Conservation (phyloP, 2,113 vertebrate species). For the Galemys pyrenaicus region DNA sequence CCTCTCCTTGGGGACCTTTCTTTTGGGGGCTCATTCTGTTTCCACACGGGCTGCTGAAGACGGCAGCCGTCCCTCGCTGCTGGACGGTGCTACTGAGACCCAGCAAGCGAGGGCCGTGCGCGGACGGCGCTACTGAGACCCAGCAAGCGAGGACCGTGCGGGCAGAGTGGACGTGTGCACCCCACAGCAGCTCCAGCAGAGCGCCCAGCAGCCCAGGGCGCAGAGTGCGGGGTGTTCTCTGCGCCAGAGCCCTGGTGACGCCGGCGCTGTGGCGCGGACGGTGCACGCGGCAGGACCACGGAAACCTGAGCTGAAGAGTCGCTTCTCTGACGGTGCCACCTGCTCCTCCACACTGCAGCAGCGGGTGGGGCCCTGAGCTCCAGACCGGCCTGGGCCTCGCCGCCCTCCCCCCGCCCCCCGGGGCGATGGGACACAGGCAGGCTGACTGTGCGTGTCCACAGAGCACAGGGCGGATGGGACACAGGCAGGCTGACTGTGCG, state of each 20-base stretch:
- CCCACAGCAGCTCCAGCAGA: too few species aligned
- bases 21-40: not conserved
- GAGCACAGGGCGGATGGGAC: too few species aligned
- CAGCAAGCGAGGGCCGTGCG: slow-evolving; percentile 13
- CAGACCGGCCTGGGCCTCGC: slow-evolving; percentile 24
- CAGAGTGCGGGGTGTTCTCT: not conserved
- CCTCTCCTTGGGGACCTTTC: not conserved
- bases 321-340: not conserved
- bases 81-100: slow-evolving; percentile 36
- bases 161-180: too few species aligned
- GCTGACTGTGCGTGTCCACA: too few species aligned
- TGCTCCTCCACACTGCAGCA: not conserved
- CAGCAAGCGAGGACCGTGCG: too few species aligned
- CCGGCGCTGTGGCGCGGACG: too few species aligned
- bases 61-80: slow-evolving; percentile 38
- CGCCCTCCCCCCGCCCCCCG: too few species aligned
- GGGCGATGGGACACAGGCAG: too few species aligned
- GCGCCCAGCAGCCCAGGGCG: slow-evolving; percentile 32
- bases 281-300: too few species aligned
- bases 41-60: slow-evolving; percentile 73
- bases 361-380: too few species aligned
- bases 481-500: too few species aligned
- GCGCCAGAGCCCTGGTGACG: not conserved
- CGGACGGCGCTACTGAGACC: too few species aligned
- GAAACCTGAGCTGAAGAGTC: not conserved